These are phyloP conservation scores for Sarcophaga subvicina DNA, from an alignment of 2,888 invertebrate genomes.

Conservation along the genomic window DNA sequence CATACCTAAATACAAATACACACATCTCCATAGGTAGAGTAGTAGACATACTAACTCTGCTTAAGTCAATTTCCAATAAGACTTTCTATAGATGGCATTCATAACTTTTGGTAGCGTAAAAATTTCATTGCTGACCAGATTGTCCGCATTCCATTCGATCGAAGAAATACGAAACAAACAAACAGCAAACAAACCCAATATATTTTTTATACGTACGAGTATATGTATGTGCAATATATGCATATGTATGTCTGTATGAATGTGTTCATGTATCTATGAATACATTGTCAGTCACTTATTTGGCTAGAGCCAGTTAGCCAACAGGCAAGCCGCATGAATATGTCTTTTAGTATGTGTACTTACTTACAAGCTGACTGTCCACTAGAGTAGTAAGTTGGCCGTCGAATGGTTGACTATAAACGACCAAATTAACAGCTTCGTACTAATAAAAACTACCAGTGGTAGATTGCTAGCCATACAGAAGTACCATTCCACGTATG, in stretches of 20 bases:
- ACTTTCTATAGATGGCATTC: conserved; percentile 73
- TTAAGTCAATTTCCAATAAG: conserved; percentile 60
- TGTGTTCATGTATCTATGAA: background rate
- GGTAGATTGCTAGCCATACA: too few species aligned
- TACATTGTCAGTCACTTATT: conserved; percentile 31
- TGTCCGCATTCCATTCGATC: conserved; percentile 79
- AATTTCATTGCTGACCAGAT: conserved; percentile 79
- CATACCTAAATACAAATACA: conserved; percentile 1
- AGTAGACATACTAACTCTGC: conserved; percentile 8
- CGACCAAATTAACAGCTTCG: conserved; percentile 77
- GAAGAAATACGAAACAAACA: conserved; percentile 64
- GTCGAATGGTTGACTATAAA: conserved; percentile 70
- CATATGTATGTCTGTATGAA: conserved; percentile 28
- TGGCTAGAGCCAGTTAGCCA: conserved; percentile 7
- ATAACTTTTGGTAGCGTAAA: conserved; percentile 74
- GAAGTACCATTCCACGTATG: background rate
- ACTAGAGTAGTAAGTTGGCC: conserved; percentile 32
- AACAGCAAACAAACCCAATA: conserved; percentile 37
- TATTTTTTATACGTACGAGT: background rate
- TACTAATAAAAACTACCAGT: background rate
- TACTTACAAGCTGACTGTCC: conserved; percentile 34
- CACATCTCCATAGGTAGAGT: background rate
- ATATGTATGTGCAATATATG: conserved; percentile 26
- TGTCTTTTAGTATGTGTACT: conserved; percentile 14
- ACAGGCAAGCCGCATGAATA: background rate